These are phyloP conservation scores for Chaunax sp. DNA, from an alignment of 2,797 vertebrate genomes.

Conservation along the genomic window DNA sequence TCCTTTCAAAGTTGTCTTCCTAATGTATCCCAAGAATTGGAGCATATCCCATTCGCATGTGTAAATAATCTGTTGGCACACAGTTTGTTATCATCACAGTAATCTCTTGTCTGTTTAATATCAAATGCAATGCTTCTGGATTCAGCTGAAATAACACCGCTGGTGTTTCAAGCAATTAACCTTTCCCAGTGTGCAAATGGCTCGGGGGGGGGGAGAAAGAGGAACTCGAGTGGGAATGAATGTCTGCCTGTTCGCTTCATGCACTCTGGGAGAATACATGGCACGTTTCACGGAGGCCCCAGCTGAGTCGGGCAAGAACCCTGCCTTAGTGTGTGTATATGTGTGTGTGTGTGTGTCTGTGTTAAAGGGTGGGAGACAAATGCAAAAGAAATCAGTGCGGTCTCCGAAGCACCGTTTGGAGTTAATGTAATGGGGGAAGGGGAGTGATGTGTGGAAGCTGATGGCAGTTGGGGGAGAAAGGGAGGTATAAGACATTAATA, in stretches of 20 bases:
- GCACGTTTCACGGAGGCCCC: slow-evolving; percentile 68
- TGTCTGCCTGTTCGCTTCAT: slow-evolving; percentile 51
- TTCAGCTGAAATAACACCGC: slow-evolving; percentile 78
- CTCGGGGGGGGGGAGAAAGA: slow-evolving; percentile 37
- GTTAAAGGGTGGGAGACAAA: slow-evolving; percentile 52
- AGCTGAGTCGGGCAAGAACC: slow-evolving; percentile 27
- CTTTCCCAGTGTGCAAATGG: slow-evolving; percentile 75
- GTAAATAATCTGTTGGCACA: slow-evolving; percentile 59
- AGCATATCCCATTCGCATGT: slow-evolving; percentile 34
- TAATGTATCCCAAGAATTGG: slow-evolving; percentile 19
- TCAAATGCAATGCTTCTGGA: slow-evolving; percentile 73
- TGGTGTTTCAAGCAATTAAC: slow-evolving; percentile 81
- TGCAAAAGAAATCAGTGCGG: slow-evolving; percentile 60
- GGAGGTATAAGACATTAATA: slow-evolving; percentile 80
- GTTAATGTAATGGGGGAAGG: slow-evolving; percentile 54
- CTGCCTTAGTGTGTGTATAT: slow-evolving; percentile 10
- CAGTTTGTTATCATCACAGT: slow-evolving; percentile 63
- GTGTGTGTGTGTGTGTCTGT: slow-evolving; percentile 30
- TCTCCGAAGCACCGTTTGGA: slow-evolving; percentile 47
- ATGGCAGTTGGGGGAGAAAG: slow-evolving; percentile 36
- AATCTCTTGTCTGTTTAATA: slow-evolving; percentile 73
- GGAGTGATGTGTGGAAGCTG: slow-evolving; percentile 41
- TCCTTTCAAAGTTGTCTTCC: slow-evolving; percentile 6
- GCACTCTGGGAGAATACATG: slow-evolving; percentile 54
- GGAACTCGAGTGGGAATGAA: slow-evolving; percentile 61